Conservation (phyloP, 1,140 invertebrate species). For the Hycleus phaleratus region DNA sequence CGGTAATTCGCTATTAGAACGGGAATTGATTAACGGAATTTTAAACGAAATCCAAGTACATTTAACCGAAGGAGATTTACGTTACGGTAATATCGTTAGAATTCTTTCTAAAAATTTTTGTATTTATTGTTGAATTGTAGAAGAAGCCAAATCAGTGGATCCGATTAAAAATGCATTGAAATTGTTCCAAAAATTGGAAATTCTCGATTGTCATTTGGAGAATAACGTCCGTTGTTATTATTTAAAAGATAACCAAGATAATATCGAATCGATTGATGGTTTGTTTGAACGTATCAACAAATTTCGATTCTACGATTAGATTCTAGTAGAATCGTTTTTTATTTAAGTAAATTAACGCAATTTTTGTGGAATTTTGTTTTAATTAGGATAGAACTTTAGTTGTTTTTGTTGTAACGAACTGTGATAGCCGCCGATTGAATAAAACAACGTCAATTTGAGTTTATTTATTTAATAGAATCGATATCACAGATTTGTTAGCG, state of each 20-base stretch:
- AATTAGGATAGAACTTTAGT: neutral
- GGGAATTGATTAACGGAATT: conserved; percentile 54
- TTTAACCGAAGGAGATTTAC: conserved; percentile 52
- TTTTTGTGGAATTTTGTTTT: conserved; percentile 2
- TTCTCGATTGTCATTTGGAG: conserved; percentile 62
- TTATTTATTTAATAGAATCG: too few species aligned
- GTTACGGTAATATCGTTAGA: conserved; percentile 51
- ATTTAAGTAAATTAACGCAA: conserved; percentile 7
- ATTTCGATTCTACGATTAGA: conserved; percentile 11
- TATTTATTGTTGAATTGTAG: conserved; percentile 45
- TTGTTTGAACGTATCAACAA: conserved; percentile 27
- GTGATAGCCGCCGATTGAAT: conserved; percentile 6
- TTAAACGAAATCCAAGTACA: conserved; percentile 51
- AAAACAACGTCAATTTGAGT: neutral
- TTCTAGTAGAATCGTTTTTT: neutral
- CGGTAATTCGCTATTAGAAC: conserved; percentile 53
- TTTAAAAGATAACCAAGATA: conserved; percentile 46
- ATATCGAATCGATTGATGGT: conserved; percentile 24
- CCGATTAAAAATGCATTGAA: conserved; percentile 74
- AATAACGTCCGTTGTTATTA: conserved; percentile 49
- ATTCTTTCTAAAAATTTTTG: conserved; percentile 4
- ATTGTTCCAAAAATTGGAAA: conserved; percentile 66
- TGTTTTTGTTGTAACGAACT: conserved; percentile 6
- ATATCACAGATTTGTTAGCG: too few species aligned
- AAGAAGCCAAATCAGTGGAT: conserved; percentile 73